Base-by-base conservation (phyloP, 1,140 invertebrate genomes). In the Lepidostoma basale region DNA sequence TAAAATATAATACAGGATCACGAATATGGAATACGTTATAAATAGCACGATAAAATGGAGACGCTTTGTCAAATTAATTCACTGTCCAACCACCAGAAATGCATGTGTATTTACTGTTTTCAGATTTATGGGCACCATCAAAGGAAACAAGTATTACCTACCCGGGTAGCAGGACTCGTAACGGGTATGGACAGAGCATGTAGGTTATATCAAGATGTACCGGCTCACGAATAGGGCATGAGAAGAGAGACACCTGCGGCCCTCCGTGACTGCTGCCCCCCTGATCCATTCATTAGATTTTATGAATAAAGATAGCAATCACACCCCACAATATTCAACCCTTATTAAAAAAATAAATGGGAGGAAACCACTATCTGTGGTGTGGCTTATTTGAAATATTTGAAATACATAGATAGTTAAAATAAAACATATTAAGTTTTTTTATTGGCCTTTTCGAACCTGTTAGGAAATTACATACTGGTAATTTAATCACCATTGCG, bases 221-320 rank as follows among this genome's bases (percentile, higher is more conserved):
- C 30, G 14, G n/a, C 54, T 22, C 18, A 36, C 40, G 26, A 62
- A 20, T 22, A 47, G 3, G 42, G n/a, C 23, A 28, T 66, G 63
- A 36, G 63, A 66, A 58, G 30, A 26, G 52, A 20, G 26, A 66
- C 63, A 66, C 63, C 63, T 66, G 63, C 47, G 9, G 23, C 44
- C 44, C 47, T 42, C 62, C 52, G 63, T 47, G 63, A 64, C 63
- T 42, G 49, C 30, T 58, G 49, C 23, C 3, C 33, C 63, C 49
- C 36, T 28, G 39, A 26, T 22, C 36, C 49, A 42, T 66, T 58
- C 42, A 58, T 54, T 64, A 28, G 36, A 8, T 66, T 45, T 42
- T 45, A 44, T 58, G 63, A 66, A 66, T 65, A 54, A 66, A 66
- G 63, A 66, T 66, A 66, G 63, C 36, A 28, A 66, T 66, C 63